A percentile compares a stretch with the other conserved stretches of the same genome.
These are phyloP conservation scores for Euschistus heros DNA, from an alignment of 1,140 invertebrate species.

Conservation along the genomic window DNA sequence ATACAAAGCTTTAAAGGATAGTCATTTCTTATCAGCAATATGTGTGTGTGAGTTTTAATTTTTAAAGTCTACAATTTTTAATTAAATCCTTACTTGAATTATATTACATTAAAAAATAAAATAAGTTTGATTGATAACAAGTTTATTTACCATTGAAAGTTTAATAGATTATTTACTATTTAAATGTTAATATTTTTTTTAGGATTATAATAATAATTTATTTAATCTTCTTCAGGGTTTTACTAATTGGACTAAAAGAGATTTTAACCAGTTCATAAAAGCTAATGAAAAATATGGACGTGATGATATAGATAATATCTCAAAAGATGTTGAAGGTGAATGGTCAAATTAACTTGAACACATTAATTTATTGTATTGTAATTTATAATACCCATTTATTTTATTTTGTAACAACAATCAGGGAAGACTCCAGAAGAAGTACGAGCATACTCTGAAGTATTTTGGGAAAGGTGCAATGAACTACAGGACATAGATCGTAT, in stretches of 20 bases:
- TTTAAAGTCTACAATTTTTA: too few relatives aligned
- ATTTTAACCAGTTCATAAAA: slow-evolving; percentile 99
- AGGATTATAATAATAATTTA: neutral
- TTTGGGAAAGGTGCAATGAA: slow-evolving; percentile 98
- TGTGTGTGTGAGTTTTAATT: too few relatives aligned
- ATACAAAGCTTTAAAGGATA: too few relatives aligned
- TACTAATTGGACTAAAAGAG: slow-evolving; percentile 88
- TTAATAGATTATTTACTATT: neutral
- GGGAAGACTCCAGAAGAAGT: slow-evolving; percentile 91
- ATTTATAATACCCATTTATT: neutral
- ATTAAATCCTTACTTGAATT: too few relatives aligned
- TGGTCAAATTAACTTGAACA: neutral
- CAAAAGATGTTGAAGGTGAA: slow-evolving; percentile 85
- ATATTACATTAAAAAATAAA: too few relatives aligned
- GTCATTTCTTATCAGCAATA: too few relatives aligned
- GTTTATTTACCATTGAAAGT: too few relatives aligned
- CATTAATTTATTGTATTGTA: neutral
- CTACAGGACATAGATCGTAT: slow-evolving; percentile 92
- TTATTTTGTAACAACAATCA: slow-evolving; percentile 17
- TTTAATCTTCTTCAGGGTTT: slow-evolving; percentile 53
- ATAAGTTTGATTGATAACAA: too few relatives aligned
- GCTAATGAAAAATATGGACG: slow-evolving; percentile 98
- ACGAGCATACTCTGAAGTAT: slow-evolving; percentile 92
- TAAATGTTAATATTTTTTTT: neutral
- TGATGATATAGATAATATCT: slow-evolving; percentile 95